These are phyloP conservation scores for Cygnus buccinator DNA, from an alignment of 2,113 vertebrate species.

Conservation along the genomic window DNA sequence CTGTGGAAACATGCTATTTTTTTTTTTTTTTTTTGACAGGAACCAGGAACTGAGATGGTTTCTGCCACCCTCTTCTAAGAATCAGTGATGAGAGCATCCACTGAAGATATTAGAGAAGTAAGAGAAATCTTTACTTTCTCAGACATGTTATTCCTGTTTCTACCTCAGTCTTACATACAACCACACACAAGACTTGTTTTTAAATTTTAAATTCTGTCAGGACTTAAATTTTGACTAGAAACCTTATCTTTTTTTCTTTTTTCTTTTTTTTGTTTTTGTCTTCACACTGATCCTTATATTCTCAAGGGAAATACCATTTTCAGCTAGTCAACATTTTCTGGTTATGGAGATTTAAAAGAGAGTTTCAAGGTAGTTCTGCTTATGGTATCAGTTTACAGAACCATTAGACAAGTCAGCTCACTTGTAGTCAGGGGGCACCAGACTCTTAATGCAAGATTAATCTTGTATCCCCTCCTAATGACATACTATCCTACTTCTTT, in stretches of 20 bases:
- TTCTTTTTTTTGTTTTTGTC: neutral
- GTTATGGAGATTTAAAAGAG: neutral
- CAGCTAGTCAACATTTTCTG: neutral
- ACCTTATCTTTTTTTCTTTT: neutral
- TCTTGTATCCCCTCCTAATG: neutral
- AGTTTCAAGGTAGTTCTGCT: neutral
- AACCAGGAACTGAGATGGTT: neutral
- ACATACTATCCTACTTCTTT: neutral
- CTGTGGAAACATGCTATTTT: neutral
- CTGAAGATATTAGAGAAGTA: neutral
- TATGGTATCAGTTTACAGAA: neutral
- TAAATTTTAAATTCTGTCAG: neutral
- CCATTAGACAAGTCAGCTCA: neutral
- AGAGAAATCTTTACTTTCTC: neutral
- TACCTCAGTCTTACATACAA: neutral
- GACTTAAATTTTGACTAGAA: conserved; percentile 15
- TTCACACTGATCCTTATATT: neutral
- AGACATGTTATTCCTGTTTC: neutral
- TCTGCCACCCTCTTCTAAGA: neutral
- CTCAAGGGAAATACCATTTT: neutral
- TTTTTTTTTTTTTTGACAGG: neutral
- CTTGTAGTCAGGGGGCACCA: neutral
- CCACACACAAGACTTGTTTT: neutral
- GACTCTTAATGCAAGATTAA: neutral
- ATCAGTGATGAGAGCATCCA: neutral